Conservation (phyloP, 2,797 vertebrate species). For the Malacoctenus gilli region DNA sequence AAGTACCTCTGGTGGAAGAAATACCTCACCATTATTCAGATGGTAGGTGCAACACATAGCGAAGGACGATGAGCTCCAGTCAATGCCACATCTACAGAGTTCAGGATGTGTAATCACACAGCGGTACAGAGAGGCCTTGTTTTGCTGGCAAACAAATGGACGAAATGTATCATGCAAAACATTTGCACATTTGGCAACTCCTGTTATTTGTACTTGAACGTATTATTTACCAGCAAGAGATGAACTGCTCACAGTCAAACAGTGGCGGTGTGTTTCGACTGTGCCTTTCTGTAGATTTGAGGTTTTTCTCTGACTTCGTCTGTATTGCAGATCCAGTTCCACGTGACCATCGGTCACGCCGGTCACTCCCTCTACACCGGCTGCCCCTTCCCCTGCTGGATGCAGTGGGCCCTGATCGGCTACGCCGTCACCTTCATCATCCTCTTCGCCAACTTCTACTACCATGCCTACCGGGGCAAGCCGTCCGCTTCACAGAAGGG, state of each 20-base stretch:
- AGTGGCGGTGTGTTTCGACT: no score
- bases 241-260: no score
- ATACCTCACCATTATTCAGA: slow-evolving; percentile 97
- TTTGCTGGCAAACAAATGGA: no score
- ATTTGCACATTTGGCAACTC: no score
- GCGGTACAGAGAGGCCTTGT: no score
- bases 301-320: neutral
- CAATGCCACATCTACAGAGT: no score
- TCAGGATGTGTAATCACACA: no score
- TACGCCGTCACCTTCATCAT: slow-evolving; percentile 96
- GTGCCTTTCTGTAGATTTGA: neutral
- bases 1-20: slow-evolving; percentile 99
- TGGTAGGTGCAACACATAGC: slow-evolving; percentile 83
- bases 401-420: slow-evolving; percentile 97
- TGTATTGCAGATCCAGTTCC: slow-evolving; percentile 91
- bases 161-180: no score
- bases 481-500: slow-evolving; percentile 82
- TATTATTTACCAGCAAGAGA: no score
- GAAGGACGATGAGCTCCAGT: no score
- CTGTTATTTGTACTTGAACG: no score
- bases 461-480: slow-evolving; percentile 90
- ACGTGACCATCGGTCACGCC: slow-evolving; percentile 95
- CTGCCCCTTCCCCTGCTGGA: slow-evolving; percentile 97
- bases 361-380: slow-evolving; percentile 95
- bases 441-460: slow-evolving; percentile 98